Percentiles rank a stretch among this genome's conserved stretches.
phyloP scores from a whole-genome alignment of 2,797 vertebrate species.

The Sphenopsis melanotis region DNA sequence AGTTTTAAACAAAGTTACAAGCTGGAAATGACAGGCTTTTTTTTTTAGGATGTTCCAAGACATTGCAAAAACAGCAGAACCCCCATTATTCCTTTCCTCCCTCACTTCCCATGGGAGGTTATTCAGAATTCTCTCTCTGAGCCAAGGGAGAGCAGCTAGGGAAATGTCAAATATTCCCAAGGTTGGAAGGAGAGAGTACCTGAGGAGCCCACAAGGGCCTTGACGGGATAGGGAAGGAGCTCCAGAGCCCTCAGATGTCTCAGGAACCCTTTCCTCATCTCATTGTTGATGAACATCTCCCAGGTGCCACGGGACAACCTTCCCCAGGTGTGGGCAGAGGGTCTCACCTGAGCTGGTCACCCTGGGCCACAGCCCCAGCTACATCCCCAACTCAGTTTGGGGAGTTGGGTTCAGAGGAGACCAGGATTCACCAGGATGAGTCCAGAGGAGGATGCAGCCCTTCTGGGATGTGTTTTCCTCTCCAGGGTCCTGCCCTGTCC shows the following conservation, averaged over 20 bases:
- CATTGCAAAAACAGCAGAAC: not conserved
- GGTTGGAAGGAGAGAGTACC: not conserved
- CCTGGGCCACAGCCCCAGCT: not conserved
- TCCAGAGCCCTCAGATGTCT: not conserved
- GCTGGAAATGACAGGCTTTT: not conserved
- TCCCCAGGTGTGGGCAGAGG: not conserved
- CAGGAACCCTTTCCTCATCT: not conserved
- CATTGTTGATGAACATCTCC: not conserved
- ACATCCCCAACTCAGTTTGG: not conserved
- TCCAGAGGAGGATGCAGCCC: fast-evolving
- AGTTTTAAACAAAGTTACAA: not conserved
- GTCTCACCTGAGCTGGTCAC: not conserved
- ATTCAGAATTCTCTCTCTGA: not conserved
- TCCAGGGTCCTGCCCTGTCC: not conserved
- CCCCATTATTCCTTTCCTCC: not conserved
- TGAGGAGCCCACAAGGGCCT: not conserved
- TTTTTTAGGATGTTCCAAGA: not conserved
- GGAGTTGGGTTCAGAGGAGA: not conserved
- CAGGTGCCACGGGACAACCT: fast-evolving
- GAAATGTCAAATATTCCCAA: not conserved
- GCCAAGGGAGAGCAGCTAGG: not conserved
- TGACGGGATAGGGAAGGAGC: not conserved
- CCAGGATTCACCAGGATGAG: fast-evolving
- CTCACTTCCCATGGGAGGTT: not conserved
- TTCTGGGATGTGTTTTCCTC: not conserved